Percentiles rank a stretch among this genome's conserved stretches.
These are phyloP conservation scores for Drosophila fungiperda DNA, from an alignment of 2,888 invertebrate species.

Conservation along the genomic window DNA sequence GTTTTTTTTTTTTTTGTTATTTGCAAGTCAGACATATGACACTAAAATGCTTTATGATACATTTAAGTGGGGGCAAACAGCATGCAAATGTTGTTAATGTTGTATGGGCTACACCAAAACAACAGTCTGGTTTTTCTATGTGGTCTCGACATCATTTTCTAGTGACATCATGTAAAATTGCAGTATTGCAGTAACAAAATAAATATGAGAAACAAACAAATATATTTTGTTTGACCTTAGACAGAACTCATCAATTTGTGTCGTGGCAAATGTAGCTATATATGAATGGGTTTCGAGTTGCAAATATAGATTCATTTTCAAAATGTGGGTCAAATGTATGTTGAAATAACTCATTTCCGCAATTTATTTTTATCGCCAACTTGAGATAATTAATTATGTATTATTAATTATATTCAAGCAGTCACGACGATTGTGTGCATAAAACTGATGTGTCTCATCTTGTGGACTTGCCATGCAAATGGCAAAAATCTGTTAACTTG, in stretches of 20 bases:
- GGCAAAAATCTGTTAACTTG: slow-evolving; percentile 18
- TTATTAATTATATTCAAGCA: slow-evolving; percentile 44
- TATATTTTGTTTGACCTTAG: neutral
- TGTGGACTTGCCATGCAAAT: slow-evolving; percentile 18
- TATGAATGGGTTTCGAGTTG: neutral
- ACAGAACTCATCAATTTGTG: neutral
- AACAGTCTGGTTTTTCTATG: slow-evolving; percentile 6
- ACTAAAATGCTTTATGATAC: slow-evolving; percentile 18
- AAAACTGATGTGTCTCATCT: slow-evolving; percentile 28
- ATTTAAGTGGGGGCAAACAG: slow-evolving; percentile 33
- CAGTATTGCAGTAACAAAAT: neutral
- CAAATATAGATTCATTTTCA: neutral
- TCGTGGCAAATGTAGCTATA: neutral
- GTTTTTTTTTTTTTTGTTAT: neutral
- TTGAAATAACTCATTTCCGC: neutral
- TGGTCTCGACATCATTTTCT: slow-evolving; percentile 28
- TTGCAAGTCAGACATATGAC: slow-evolving; percentile 19
- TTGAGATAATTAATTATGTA: slow-evolving; percentile 29
- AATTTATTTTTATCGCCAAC: slow-evolving; percentile 25
- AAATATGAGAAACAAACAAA: neutral
- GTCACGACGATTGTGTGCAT: slow-evolving; percentile 21
- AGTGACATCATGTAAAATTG: slow-evolving; percentile 24
- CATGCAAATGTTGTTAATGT: slow-evolving; percentile 19
- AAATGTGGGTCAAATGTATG: neutral
- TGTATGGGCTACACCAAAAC: slow-evolving; percentile 11